phyloP scores from a whole-genome alignment of 1,140 invertebrate genomes.

The Drosophila truncata region DNA sequence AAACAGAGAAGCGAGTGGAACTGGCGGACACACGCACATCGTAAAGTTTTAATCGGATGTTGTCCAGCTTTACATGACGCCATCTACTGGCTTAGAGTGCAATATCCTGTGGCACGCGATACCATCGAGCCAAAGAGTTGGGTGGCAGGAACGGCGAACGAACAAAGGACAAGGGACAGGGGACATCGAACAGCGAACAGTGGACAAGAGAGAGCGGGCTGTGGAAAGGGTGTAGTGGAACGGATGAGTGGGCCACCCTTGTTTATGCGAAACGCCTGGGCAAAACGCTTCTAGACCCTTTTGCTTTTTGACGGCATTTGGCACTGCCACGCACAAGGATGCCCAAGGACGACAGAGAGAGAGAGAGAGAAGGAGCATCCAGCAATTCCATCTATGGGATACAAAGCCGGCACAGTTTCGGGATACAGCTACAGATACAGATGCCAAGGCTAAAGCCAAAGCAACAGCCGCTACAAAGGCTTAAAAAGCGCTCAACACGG shows the following conservation, averaged over 20 bases:
- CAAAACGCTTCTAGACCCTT: conserved; percentile 60
- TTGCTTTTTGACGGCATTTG: conserved; percentile 78
- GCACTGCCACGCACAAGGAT: conserved; percentile 61
- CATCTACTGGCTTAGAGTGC: conserved; percentile 83
- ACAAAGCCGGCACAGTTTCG: conserved; percentile 62
- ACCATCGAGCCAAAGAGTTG: conserved; percentile 67
- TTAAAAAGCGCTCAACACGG: conserved; percentile 65
- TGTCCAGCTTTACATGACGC: conserved; percentile 82
- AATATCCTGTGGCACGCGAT: conserved; percentile 84
- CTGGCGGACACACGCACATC: conserved; percentile 75
- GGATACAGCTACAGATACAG: conserved; percentile 34
- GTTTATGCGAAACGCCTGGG: conserved; percentile 62
- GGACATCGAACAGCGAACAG: background rate
- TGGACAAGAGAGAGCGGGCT: background rate
- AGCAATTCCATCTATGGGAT: conserved; percentile 46
- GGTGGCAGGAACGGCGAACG: conserved; percentile 17
- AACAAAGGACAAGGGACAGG: background rate
- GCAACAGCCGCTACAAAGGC: conserved; percentile 72
- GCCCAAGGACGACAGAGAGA: conserved; percentile 2
- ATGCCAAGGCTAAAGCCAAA: conserved; percentile 47
- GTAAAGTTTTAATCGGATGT: conserved; percentile 84
- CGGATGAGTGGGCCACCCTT: conserved; percentile 28
- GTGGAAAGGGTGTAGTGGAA: background rate
- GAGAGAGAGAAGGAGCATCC: background rate
- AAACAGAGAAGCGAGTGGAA: conserved; percentile 14